Evolutionary conservation across 2,797 vertebrate species (phyloP).

Genomic region (Garrulus glandarius): DNA sequence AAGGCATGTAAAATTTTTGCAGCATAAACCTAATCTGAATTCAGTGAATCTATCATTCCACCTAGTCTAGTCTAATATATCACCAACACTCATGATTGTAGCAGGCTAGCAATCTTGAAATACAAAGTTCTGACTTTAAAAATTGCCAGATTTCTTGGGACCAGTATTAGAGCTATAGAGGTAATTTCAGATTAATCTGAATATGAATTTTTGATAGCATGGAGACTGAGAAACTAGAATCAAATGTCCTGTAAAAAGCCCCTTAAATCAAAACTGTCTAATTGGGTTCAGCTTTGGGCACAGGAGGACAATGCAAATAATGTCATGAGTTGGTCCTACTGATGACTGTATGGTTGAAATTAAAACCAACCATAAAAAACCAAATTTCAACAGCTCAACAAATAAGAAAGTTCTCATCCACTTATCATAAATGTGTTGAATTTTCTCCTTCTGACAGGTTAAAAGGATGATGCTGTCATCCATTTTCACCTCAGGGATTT

Average conservation of each 20-base stretch:
- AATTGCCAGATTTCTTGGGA: neutral
- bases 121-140: neutral
- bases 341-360: neutral
- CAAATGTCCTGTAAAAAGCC: neutral
- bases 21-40: neutral
- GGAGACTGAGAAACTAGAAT: neutral
- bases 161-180: neutral
- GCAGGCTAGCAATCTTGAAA: neutral
- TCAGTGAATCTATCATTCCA: neutral
- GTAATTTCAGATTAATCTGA: neutral
- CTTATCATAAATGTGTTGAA: neutral
- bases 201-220: neutral
- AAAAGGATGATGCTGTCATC: constrained; percentile 7
- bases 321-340: neutral
- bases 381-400: neutral
- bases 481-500: constrained; percentile 4
- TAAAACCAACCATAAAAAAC: too few species aligned
- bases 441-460: constrained; percentile 1
- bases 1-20: neutral
- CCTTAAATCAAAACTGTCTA: neutral
- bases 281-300: neutral
- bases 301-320: neutral
- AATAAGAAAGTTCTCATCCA: neutral
- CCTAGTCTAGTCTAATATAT: neutral
- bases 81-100: neutral